Evolutionary conservation across 2,113 vertebrate genomes (phyloP).

Genomic region (Trogon melanurus): DNA sequence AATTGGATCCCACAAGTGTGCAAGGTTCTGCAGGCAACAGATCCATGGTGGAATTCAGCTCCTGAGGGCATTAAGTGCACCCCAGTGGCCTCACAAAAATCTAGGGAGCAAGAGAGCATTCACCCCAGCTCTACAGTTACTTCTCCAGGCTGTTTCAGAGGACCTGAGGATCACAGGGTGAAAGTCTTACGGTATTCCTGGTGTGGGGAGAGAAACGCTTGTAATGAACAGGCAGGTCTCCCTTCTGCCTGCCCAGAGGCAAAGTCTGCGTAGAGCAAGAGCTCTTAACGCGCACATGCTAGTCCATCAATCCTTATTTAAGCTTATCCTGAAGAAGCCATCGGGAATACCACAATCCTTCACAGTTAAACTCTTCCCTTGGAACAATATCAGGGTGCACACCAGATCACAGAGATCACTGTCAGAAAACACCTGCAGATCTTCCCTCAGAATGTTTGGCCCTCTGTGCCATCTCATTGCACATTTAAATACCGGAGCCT

Average conservation of each 20-base stretch:
- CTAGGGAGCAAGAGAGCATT: background rate
- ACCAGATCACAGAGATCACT: background rate
- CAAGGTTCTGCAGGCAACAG: background rate
- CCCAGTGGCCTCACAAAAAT: background rate
- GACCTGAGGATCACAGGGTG: background rate
- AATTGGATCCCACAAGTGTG: background rate
- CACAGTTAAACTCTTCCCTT: background rate
- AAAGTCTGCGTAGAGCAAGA: background rate
- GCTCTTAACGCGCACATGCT: fast-evolving
- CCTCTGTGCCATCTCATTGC: background rate
- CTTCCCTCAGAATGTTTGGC: background rate
- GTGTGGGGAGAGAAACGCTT: background rate
- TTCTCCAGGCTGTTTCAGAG: background rate
- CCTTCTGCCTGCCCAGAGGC: background rate
- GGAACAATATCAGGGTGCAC: background rate
- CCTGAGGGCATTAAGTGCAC: background rate
- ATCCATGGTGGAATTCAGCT: background rate
- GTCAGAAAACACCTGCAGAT: background rate
- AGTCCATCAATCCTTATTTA: background rate
- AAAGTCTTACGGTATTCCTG: background rate
- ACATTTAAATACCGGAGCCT: background rate
- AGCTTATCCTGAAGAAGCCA: background rate
- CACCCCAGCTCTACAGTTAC: background rate
- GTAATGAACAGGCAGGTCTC: background rate
- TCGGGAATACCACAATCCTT: background rate